Percentiles rank a stretch among this genome's conserved stretches.
phyloP scores from a whole-genome alignment of 2,797 vertebrate genomes.

The Saxicola maurus region DNA sequence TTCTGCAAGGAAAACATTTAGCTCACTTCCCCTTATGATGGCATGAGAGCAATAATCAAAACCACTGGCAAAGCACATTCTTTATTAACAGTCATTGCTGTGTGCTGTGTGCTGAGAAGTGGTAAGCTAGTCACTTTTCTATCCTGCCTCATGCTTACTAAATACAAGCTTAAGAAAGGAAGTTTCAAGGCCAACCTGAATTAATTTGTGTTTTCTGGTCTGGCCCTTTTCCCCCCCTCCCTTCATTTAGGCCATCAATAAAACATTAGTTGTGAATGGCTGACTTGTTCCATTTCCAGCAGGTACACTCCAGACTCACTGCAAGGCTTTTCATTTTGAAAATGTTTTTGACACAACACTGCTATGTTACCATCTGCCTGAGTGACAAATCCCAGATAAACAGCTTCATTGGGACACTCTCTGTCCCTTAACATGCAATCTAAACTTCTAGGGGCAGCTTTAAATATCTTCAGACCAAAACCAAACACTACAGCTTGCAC shows the following conservation, averaged over 20 bases:
- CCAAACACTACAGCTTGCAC: not conserved
- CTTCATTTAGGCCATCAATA: constrained; percentile 14
- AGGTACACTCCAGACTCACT: constrained; percentile 26
- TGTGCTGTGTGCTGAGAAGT: not conserved
- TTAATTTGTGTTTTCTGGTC: not conserved
- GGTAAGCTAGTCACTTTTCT: not conserved
- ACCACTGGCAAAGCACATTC: not conserved
- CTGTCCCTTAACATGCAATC: not conserved
- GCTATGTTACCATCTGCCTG: constrained; percentile 13
- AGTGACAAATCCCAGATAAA: constrained; percentile 44
- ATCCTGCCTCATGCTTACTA: not conserved
- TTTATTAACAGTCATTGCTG: not conserved
- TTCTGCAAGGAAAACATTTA: not conserved
- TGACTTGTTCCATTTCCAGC: constrained; percentile 16
- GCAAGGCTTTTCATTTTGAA: constrained; percentile 50
- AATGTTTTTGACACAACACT: not conserved
- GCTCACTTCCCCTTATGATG: not conserved
- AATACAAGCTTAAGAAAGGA: not conserved
- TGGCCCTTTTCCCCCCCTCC: not conserved
- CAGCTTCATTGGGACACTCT: not conserved
- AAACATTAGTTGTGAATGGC: not conserved
- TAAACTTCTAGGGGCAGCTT: not conserved
- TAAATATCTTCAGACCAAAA: not conserved
- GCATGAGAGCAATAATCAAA: not conserved
- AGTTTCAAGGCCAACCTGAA: not conserved